Conservation (phyloP, 2,113 vertebrate genomes). For the Jaculus jaculus region DNA sequence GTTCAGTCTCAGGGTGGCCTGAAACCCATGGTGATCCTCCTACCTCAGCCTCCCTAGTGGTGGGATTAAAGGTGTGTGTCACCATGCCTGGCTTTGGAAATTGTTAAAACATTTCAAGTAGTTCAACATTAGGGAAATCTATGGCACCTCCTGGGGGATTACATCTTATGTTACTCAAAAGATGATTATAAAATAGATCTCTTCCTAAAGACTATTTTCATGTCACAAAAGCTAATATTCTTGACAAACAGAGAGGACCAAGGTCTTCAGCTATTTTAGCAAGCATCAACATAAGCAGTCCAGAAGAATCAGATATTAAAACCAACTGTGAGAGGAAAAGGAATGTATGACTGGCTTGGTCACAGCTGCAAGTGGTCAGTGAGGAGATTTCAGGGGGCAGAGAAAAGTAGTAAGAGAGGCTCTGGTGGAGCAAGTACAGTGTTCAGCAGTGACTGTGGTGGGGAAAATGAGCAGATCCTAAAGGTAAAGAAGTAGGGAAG, state of each 20-base stretch:
- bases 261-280: neutral
- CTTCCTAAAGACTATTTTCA: neutral
- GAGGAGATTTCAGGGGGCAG: neutral
- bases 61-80: too few relatives aligned
- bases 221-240: neutral
- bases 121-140: neutral
- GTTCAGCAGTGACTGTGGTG: too few relatives aligned
- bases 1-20: too few relatives aligned
- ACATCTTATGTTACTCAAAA: neutral
- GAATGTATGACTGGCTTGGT: neutral
- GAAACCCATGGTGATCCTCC: too few relatives aligned
- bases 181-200: constrained; percentile 7
- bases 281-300: neutral
- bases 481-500: neutral
- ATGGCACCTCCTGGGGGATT: neutral
- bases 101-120: constrained; percentile 16
- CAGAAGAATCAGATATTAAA: neutral
- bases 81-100: neutral
- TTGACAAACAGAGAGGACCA: neutral
- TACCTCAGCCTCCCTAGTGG: too few relatives aligned
- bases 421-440: neutral
- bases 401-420: neutral
- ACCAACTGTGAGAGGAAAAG: neutral
- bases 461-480: neutral
- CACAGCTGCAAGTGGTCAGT: neutral